A percentile compares a stretch with the other conserved stretches of the same genome.
Conservation (phyloP, 2,113 vertebrate species). For the Himantopus leucocephalus region DNA sequence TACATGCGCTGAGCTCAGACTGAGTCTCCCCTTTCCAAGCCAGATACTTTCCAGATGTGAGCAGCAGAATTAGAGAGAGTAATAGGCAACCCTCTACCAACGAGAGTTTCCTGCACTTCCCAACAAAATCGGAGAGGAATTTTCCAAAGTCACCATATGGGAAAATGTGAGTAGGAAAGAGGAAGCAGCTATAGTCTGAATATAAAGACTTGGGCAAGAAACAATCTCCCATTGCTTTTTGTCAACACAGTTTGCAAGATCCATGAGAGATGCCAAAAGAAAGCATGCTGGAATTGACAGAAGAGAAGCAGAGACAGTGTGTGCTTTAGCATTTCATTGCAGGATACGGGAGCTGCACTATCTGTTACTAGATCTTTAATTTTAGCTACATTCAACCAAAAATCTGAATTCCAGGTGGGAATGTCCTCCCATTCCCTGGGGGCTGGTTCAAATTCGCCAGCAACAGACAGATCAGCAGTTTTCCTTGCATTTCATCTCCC, state of each 20-base stretch:
- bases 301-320: background rate
- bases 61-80: constrained; percentile 48
- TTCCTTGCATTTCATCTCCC: background rate
- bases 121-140: constrained; percentile 57
- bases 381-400: background rate
- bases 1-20: constrained; percentile 41
- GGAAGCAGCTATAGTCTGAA: constrained; percentile 45
- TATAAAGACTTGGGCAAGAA: constrained; percentile 35
- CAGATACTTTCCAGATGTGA: constrained; percentile 87
- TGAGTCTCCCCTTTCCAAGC: constrained; percentile 59
- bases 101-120: constrained; percentile 76
- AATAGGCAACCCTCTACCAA: constrained; percentile 73
- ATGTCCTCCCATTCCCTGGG: constrained; percentile 9
- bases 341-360: background rate
- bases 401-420: constrained; percentile 55
- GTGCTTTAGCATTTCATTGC: background rate
- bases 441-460: background rate
- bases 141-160: constrained; percentile 71
- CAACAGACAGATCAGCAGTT: background rate
- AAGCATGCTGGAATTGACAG: constrained; percentile 43
- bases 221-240: constrained; percentile 41
- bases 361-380: background rate
- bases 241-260: constrained; percentile 20
- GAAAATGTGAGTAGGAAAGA: constrained; percentile 60
- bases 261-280: background rate